Conservation (phyloP, 2,797 vertebrate species). For the Liparis tanakae region DNA sequence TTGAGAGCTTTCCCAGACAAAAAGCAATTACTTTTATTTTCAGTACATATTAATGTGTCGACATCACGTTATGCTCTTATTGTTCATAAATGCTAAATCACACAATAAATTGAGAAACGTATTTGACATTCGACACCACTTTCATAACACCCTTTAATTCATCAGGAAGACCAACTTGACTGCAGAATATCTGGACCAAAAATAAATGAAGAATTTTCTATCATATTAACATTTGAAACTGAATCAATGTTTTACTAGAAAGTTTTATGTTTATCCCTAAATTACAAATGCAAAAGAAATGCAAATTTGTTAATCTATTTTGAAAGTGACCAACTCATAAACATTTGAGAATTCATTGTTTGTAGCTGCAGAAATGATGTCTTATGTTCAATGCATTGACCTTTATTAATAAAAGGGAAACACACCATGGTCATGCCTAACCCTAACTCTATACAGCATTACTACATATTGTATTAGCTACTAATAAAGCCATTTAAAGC, state of each 20-base stretch:
- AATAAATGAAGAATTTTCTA: background rate
- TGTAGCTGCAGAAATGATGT: background rate
- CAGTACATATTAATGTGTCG: constrained; percentile 54
- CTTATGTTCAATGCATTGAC: background rate
- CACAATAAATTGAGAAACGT: constrained; percentile 14
- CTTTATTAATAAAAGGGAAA: background rate
- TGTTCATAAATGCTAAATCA: constrained; percentile 60
- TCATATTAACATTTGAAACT: background rate
- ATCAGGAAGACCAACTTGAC: constrained; percentile 2
- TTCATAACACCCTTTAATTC: constrained; percentile 6
- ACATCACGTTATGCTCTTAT: constrained; percentile 56
- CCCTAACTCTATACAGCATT: background rate
- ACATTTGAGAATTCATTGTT: background rate
- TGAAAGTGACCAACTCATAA: background rate
- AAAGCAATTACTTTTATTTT: constrained; percentile 65
- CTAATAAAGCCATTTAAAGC: constrained; percentile 10
- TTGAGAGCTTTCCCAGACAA: constrained; percentile 74
- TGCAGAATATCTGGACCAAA: constrained; percentile 13
- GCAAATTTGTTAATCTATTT: background rate
- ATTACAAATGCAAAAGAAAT: background rate
- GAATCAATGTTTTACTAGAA: background rate
- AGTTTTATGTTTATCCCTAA: background rate
- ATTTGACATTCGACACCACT: constrained; percentile 12
- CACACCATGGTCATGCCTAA: background rate
- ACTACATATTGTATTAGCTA: background rate